phyloP scores from a whole-genome alignment of 2,113 vertebrate genomes.

The Lucifuga dentata region DNA sequence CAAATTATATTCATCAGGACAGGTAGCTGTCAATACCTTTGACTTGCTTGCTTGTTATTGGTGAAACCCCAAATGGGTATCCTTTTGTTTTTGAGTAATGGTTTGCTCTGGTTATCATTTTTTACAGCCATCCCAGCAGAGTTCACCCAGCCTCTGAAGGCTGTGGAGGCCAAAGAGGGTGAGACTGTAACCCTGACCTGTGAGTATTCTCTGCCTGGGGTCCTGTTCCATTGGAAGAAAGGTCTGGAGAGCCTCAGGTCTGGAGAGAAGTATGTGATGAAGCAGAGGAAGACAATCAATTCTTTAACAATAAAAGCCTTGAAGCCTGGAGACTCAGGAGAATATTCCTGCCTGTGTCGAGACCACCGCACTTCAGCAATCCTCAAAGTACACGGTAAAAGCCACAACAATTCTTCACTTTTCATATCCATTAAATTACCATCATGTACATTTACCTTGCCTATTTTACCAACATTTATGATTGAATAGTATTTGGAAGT shows the following conservation, averaged over 20 bases:
- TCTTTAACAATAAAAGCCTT: conserved; percentile 85
- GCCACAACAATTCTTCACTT: not conserved
- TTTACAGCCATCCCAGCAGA: conserved; percentile 79
- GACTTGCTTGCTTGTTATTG: not conserved
- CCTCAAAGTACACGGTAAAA: conserved; percentile 87
- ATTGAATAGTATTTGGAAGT: too few species aligned
- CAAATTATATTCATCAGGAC: not conserved
- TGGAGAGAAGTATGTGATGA: conserved; percentile 87
- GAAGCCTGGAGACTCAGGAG: conserved; percentile 86
- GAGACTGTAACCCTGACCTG: conserved; percentile 76
- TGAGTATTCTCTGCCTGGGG: conserved; percentile 82
- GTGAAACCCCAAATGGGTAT: too few species aligned
- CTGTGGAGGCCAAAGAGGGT: conserved; percentile 79
- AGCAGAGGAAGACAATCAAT: conserved; percentile 78
- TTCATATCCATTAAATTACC: not conserved
- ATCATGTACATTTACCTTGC: not conserved
- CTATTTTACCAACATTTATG: not conserved
- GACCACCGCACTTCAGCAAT: conserved; percentile 85
- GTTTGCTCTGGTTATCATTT: not conserved
- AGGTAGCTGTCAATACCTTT: too few species aligned
- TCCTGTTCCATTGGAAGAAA: conserved; percentile 79
- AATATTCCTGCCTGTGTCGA: conserved; percentile 88
- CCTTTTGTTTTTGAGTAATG: not conserved
- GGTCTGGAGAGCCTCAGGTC: conserved; percentile 76
- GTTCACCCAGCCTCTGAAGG: conserved; percentile 76